Percentiles rank a stretch among this genome's conserved stretches.
These are phyloP conservation scores for Cydia splendana DNA, from an alignment of 1,140 invertebrate species.

Conservation along the genomic window DNA sequence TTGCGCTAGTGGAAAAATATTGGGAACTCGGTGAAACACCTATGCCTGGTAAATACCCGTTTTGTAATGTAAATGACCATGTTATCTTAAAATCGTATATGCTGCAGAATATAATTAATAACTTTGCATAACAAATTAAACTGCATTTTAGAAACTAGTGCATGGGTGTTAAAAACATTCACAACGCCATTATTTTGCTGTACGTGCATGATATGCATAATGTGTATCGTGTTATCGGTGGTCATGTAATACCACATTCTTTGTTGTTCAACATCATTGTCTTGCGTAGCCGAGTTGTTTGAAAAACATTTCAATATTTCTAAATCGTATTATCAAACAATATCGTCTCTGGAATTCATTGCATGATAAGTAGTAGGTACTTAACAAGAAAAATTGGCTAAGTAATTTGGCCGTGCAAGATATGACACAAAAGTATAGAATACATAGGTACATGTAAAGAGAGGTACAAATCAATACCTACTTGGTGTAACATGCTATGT, in stretches of 20 bases:
- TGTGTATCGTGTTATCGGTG: background rate
- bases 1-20: too few relatives aligned
- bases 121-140: background rate
- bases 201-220: background rate
- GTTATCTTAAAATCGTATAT: too few relatives aligned
- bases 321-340: background rate
- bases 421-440: too few relatives aligned
- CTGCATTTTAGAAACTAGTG: background rate
- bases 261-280: conserved; percentile 4
- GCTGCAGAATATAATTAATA: background rate
- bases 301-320: background rate
- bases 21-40: too few relatives aligned
- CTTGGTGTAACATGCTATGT: too few relatives aligned
- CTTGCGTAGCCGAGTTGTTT: background rate
- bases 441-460: too few relatives aligned
- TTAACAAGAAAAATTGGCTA: too few relatives aligned
- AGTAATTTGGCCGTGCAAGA: too few relatives aligned
- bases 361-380: background rate
- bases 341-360: background rate
- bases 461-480: too few relatives aligned
- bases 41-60: too few relatives aligned
- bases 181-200: background rate
- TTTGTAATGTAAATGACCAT: too few relatives aligned
- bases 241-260: background rate
- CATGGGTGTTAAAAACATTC: background rate